Evolutionary conservation across 2,113 vertebrate species (phyloP).

Genomic region (Lathamus discolor): DNA sequence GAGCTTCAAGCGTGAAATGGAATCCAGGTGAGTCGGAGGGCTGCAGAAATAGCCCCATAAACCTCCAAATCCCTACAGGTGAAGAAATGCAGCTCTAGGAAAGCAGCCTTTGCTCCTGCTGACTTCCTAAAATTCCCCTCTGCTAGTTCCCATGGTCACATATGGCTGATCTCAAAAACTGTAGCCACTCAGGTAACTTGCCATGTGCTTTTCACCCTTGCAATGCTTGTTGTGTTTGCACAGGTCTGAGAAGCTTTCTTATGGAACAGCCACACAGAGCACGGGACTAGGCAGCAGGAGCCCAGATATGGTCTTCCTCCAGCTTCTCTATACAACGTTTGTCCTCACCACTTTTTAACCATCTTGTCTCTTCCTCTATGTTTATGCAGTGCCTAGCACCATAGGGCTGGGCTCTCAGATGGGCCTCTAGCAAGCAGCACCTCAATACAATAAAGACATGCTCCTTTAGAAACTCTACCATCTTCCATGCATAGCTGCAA

Average conservation of each 20-base stretch:
- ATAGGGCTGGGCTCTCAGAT: background rate
- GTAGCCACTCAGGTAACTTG: background rate
- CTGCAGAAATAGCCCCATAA: accelerated
- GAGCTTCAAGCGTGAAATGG: conserved; percentile 34
- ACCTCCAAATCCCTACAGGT: background rate
- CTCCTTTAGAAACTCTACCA: conserved; percentile 4
- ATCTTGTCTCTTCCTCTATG: background rate
- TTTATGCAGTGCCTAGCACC: background rate
- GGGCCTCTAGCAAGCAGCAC: background rate
- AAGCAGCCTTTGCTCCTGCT: background rate
- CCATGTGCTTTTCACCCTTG: background rate
- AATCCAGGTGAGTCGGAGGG: background rate
- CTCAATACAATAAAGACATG: background rate
- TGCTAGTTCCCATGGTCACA: background rate
- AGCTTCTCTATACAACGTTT: background rate
- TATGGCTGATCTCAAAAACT: background rate
- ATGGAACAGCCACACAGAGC: background rate
- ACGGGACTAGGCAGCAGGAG: background rate
- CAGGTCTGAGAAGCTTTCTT: background rate
- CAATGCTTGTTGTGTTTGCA: background rate
- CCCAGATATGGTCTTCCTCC: background rate
- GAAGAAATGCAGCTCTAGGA: background rate
- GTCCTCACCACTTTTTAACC: background rate
- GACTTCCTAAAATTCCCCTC: background rate
- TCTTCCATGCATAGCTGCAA: conserved; percentile 26